These are phyloP conservation scores for Crotalus helleri DNA, from an alignment of 2,113 vertebrate species.

Conservation along the genomic window DNA sequence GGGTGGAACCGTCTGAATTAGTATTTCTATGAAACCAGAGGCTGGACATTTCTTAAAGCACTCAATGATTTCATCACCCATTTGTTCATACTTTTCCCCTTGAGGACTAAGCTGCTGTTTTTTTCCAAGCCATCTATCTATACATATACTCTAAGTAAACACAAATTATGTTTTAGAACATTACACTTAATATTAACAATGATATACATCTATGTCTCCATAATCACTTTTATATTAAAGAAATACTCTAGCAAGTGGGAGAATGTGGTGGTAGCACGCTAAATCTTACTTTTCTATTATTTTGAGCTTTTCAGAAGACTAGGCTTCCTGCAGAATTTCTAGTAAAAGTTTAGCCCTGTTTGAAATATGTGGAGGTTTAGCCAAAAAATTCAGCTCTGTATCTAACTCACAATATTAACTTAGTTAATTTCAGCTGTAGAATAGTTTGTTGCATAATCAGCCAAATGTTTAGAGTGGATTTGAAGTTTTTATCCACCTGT, in stretches of 20 bases:
- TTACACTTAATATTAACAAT: not conserved
- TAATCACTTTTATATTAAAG: not conserved
- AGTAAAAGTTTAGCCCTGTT: not conserved
- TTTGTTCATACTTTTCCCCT: conserved; percentile 35
- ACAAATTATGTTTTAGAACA: not conserved
- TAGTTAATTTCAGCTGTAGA: not conserved
- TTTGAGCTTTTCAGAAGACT: not conserved
- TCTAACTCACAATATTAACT: not conserved
- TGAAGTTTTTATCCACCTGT: not conserved
- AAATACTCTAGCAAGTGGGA: not conserved
- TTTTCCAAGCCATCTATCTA: not conserved
- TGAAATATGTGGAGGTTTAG: not conserved
- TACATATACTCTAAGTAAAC: not conserved
- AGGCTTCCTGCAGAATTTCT: not conserved
- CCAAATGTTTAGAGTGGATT: not conserved
- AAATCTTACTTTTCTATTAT: not conserved
- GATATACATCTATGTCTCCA: not conserved
- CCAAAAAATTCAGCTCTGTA: not conserved
- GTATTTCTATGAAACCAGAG: conserved; percentile 57
- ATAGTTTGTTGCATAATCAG: not conserved
- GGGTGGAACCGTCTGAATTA: conserved; percentile 60
- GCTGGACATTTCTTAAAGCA: conserved; percentile 48
- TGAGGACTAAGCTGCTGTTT: conserved; percentile 6
- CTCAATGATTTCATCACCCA: conserved; percentile 47
- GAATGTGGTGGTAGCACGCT: not conserved